Evolutionary conservation across 1,140 invertebrate species (phyloP).

Genomic region (Drosophila sturtevanti): DNA sequence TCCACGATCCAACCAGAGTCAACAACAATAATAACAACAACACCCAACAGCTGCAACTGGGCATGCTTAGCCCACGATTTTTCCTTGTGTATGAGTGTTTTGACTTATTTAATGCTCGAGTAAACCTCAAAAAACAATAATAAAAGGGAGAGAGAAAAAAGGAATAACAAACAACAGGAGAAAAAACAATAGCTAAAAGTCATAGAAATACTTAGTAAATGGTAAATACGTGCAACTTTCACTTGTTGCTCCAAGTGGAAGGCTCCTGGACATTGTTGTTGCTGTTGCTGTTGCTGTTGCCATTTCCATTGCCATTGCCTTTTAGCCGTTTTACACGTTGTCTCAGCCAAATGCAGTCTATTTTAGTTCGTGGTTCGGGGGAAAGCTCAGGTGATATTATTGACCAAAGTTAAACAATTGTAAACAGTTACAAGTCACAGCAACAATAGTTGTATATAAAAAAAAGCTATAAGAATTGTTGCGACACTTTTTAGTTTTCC

Average conservation of each 20-base stretch:
- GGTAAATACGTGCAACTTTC: slow-evolving; percentile 68
- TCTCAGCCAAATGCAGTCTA: slow-evolving; percentile 61
- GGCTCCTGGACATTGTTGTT: slow-evolving; percentile 7
- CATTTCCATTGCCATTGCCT: slow-evolving; percentile 23
- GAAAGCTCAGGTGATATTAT: slow-evolving; percentile 69
- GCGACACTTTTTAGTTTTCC: slow-evolving; percentile 67
- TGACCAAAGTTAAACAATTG: slow-evolving; percentile 77
- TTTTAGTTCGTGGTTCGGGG: slow-evolving; percentile 36
- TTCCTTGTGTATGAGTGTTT: slow-evolving; percentile 43
- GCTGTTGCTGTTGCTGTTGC: slow-evolving; percentile 3
- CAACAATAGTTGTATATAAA: slow-evolving; percentile 22
- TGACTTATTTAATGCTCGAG: slow-evolving; percentile 76
- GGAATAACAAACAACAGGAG: slow-evolving; percentile 31
- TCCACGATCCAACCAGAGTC: not conserved
- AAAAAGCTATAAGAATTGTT: slow-evolving; percentile 5
- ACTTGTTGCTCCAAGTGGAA: slow-evolving; percentile 59
- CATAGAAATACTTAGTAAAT: slow-evolving; percentile 74
- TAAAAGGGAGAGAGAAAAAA: not conserved
- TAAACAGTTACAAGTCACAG: slow-evolving; percentile 61
- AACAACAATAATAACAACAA: slow-evolving; percentile 14
- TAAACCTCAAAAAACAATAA: slow-evolving; percentile 60
- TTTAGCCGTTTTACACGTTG: slow-evolving; percentile 13
- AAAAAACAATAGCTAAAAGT: slow-evolving; percentile 67
- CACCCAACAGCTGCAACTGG: slow-evolving; percentile 3
- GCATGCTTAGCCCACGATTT: slow-evolving; percentile 6